phyloP scores from a whole-genome alignment of 2,888 invertebrate genomes.

The Tetragonula carbonaria region DNA sequence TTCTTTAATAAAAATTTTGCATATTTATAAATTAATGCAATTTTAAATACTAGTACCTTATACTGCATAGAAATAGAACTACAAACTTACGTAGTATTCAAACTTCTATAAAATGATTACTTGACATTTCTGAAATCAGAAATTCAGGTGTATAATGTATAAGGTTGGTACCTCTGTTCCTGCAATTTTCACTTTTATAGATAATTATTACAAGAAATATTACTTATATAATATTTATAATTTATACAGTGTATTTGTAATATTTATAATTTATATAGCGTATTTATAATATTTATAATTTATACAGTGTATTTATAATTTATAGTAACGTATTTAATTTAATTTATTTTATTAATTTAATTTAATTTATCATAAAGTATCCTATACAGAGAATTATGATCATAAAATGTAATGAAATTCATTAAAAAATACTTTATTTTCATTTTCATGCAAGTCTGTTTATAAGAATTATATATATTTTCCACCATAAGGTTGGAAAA shows the following conservation, averaged over 20 bases:
- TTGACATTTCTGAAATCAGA: not conserved
- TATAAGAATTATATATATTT: not conserved
- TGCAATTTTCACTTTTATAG: not conserved
- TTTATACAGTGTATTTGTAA: not conserved
- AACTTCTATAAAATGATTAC: conserved; percentile 9
- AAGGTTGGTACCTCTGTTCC: conserved; percentile 37
- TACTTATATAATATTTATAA: not conserved
- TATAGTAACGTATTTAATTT: not conserved
- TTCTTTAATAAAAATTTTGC: not conserved
- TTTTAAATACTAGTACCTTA: conserved; percentile 2
- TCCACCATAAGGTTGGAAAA: not conserved
- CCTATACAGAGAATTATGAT: not conserved
- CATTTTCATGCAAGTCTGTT: not conserved
- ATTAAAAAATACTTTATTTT: not conserved
- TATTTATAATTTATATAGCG: not conserved
- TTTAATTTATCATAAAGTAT: not conserved
- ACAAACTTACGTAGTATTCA: conserved; percentile 10
- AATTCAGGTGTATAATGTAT: not conserved
- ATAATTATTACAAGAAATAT: not conserved
- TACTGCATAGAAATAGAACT: not conserved
- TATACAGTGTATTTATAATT: not conserved
- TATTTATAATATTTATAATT: not conserved
- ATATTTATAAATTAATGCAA: not conserved
- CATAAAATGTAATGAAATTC: not conserved
- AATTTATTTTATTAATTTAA: not conserved